A percentile compares a stretch with the other conserved stretches of the same genome.
These are phyloP conservation scores for Drosophila setosimentum DNA, from an alignment of 2,888 invertebrate genomes.

Conservation along the genomic window DNA sequence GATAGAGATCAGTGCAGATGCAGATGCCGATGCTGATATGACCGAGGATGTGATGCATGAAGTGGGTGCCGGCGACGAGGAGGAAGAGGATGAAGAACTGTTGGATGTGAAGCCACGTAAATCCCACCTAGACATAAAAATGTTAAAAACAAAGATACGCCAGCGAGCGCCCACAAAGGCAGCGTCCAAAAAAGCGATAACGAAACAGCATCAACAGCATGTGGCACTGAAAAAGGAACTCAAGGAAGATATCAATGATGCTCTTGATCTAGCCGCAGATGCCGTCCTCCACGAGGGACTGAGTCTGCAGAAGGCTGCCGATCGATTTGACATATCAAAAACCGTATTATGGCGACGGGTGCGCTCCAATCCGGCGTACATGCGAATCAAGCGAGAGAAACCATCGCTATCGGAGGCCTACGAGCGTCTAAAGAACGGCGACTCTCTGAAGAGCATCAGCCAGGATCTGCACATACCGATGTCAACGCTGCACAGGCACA, in stretches of 20 bases:
- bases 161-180: slow-evolving; percentile 44
- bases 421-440: slow-evolving; percentile 82
- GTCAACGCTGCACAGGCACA: slow-evolving; percentile 85
- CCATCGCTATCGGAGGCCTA: slow-evolving; percentile 82
- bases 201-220: slow-evolving; percentile 53
- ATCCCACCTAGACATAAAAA: slow-evolving; percentile 47
- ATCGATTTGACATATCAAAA: slow-evolving; percentile 84
- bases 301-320: slow-evolving; percentile 84
- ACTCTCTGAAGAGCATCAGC: slow-evolving; percentile 84
- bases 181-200: slow-evolving; percentile 38
- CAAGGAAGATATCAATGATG: slow-evolving; percentile 70
- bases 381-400: slow-evolving; percentile 82
- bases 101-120: slow-evolving; percentile 65
- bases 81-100: slow-evolving; percentile 56
- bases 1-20: slow-evolving; percentile 64
- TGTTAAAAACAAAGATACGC: slow-evolving; percentile 33
- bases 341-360: slow-evolving; percentile 85
- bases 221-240: slow-evolving; percentile 59
- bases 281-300: slow-evolving; percentile 83
- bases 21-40: slow-evolving; percentile 55
- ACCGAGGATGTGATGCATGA: slow-evolving; percentile 57
- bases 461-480: slow-evolving; percentile 85
- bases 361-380: slow-evolving; percentile 83
- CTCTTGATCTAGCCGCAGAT: slow-evolving; percentile 82
- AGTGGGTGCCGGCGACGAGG: slow-evolving; percentile 51